These are phyloP conservation scores for Helicorthomorpha holstii DNA, from an alignment of 1,140 invertebrate species.

Conservation along the genomic window DNA sequence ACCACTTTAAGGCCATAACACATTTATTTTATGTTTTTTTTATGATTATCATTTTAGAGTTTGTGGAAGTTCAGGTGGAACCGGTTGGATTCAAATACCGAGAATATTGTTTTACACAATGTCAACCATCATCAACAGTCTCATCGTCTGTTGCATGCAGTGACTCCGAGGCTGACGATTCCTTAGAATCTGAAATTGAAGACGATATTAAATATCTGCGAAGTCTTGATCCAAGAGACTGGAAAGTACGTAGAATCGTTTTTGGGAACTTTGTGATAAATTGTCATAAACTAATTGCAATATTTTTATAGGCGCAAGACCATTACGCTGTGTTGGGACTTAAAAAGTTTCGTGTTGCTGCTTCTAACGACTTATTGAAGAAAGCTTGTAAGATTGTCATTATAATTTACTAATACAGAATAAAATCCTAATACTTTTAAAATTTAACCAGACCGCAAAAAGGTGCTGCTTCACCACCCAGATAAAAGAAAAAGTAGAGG, in stretches of 20 bases:
- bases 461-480: conserved; percentile 91
- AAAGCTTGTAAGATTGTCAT: conserved; percentile 55
- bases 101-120: neutral
- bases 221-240: conserved; percentile 85
- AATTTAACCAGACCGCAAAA: conserved; percentile 60
- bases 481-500: conserved; percentile 84
- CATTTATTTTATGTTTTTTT: too few relatives aligned
- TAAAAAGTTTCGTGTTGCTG: conserved; percentile 53
- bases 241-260: conserved; percentile 45
- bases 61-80: too few relatives aligned
- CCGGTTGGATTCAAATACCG: neutral
- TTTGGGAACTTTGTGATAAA: neutral
- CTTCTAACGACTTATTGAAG: conserved; percentile 81
- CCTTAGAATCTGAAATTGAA: conserved; percentile 31
- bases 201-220: conserved; percentile 70
- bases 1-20: too few relatives aligned
- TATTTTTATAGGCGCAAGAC: conserved; percentile 62
- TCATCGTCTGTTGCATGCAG: neutral
- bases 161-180: conserved; percentile 16
- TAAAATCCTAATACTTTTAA: too few relatives aligned
- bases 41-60: too few relatives aligned
- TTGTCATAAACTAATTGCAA: conserved; percentile 3
- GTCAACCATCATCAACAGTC: neutral
- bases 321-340: conserved; percentile 89
- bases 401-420: neutral